A percentile compares a stretch with the other conserved stretches of the same genome.
Conservation (phyloP, 2,888 invertebrate species). For the Adelphocoris suturalis region DNA sequence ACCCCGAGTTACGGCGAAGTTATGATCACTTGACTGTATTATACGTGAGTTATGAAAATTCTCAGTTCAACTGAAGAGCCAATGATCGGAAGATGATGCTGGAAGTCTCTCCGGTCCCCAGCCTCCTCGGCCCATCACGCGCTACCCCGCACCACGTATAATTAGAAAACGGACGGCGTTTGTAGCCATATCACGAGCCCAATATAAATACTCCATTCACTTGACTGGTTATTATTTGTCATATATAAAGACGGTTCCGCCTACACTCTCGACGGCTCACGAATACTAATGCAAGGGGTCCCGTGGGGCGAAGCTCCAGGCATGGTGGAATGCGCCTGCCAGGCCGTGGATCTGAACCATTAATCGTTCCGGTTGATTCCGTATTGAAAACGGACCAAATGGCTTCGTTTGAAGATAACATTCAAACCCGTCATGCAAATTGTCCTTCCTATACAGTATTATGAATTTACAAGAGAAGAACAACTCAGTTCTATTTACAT, state of each 20-base stretch:
- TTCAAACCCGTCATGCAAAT: no score
- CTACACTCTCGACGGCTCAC: conserved; percentile 59
- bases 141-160: conserved; percentile 24
- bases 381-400: background rate
- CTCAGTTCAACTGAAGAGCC: background rate
- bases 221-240: conserved; percentile 70
- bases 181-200: conserved; percentile 69
- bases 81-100: conserved; percentile 17
- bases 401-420: no score
- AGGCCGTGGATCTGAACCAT: conserved; percentile 36
- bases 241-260: conserved; percentile 68
- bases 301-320: background rate
- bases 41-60: background rate
- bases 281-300: conserved; percentile 67
- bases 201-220: conserved; percentile 70
- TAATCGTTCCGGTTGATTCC: conserved; percentile 30
- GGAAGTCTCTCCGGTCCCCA: background rate
- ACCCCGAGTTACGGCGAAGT: no score
- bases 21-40: no score
- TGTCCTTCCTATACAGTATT: no score
- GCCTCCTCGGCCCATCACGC: conserved; percentile 1
- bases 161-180: conserved; percentile 56
- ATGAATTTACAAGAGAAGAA: no score
- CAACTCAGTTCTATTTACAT: no score
- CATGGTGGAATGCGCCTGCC: conserved; percentile 56